Percentiles rank a stretch among this genome's conserved stretches.
Conservation (phyloP, 2,888 invertebrate genomes). For the Sclerodermus sp. region DNA sequence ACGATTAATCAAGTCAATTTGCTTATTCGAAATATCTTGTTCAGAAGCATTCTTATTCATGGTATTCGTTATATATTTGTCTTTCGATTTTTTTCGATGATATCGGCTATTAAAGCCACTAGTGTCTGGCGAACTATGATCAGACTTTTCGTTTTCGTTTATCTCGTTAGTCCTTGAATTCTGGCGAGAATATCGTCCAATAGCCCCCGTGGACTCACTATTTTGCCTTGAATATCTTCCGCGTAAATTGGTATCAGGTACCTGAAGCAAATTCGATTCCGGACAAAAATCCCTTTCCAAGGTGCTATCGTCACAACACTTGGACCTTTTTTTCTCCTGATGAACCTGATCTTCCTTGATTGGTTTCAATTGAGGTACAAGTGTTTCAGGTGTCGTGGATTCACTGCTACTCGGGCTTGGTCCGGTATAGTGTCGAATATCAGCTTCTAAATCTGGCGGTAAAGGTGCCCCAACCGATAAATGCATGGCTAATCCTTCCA, state of each 20-base stretch:
- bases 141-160: constrained; percentile 31
- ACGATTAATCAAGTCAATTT: constrained; percentile 41
- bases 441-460: constrained; percentile 71
- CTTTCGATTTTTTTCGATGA: constrained; percentile 33
- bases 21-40: constrained; percentile 22
- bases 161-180: constrained; percentile 38
- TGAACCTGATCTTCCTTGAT: constrained; percentile 61
- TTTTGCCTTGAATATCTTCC: constrained; percentile 41
- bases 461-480: constrained; percentile 66
- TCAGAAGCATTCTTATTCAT: background rate
- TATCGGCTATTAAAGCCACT: constrained; percentile 39
- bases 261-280: constrained; percentile 17
- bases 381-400: constrained; percentile 64
- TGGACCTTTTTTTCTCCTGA: constrained; percentile 46
- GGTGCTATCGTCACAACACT: constrained; percentile 51
- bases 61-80: constrained; percentile 6
- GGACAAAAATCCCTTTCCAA: constrained; percentile 44
- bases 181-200: constrained; percentile 36
- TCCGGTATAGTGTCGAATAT: constrained; percentile 73
- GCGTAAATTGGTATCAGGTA: constrained; percentile 28
- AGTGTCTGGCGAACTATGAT: constrained; percentile 31
- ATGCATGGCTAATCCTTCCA: constrained; percentile 77
- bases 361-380: constrained; percentile 61
- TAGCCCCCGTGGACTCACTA: constrained; percentile 32
- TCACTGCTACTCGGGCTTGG: constrained; percentile 65